Conservation (phyloP, 2,797 vertebrate species). For the Melanotaenia maccullochi region DNA sequence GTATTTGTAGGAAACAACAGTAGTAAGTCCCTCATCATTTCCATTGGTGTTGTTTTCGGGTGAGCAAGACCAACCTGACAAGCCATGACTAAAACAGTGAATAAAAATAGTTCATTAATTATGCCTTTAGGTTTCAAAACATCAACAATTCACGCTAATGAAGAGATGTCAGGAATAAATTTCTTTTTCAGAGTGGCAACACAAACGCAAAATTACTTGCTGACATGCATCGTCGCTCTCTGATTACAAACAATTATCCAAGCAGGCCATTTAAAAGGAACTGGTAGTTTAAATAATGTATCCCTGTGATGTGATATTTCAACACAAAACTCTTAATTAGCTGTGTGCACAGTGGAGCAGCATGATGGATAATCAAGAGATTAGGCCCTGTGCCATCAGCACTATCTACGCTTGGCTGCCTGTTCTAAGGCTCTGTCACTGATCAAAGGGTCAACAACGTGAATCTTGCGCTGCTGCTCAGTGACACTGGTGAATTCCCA, state of each 20-base stretch:
- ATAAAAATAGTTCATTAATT: background rate
- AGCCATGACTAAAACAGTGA: background rate
- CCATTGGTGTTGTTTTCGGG: background rate
- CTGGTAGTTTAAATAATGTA: conserved; percentile 39
- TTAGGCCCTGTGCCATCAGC: conserved; percentile 67
- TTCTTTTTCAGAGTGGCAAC: conserved; percentile 20
- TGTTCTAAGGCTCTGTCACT: conserved; percentile 36
- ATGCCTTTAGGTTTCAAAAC: background rate
- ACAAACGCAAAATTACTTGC: conserved; percentile 29
- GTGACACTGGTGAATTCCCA: conserved; percentile 51
- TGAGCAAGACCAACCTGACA: background rate
- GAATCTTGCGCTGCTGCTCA: conserved; percentile 40
- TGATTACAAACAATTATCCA: conserved; percentile 58
- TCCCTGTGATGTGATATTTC: conserved; percentile 40
- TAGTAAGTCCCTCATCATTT: background rate
- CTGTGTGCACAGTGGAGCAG: conserved; percentile 54
- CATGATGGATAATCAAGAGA: conserved; percentile 72
- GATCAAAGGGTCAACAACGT: conserved; percentile 66
- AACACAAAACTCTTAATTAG: conserved; percentile 67
- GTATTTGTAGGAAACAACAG: background rate
- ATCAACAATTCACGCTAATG: conserved; percentile 13
- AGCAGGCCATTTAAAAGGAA: conserved; percentile 42
- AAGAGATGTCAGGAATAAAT: background rate
- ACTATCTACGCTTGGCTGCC: conserved; percentile 61
- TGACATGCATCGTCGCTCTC: conserved; percentile 35